Conservation (phyloP, 2,797 vertebrate genomes). For the Sardinella longiceps region DNA sequence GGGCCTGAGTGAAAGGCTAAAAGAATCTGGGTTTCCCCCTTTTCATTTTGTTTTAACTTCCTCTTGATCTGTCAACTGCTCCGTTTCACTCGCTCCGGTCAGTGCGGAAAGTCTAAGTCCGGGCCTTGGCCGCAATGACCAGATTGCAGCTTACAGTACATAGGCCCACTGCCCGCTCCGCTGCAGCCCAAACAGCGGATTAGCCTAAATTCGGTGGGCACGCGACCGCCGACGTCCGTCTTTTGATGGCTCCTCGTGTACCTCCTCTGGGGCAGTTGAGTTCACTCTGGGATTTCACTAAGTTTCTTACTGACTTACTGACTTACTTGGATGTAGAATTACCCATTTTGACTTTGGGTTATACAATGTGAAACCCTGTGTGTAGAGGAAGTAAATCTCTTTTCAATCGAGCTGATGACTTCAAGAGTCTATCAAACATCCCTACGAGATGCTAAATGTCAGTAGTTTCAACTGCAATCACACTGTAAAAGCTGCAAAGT, state of each 20-base stretch:
- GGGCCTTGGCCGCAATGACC: constrained; percentile 27
- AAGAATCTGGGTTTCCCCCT: neutral
- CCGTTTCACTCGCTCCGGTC: constrained; percentile 30
- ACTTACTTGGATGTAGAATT: constrained; percentile 9
- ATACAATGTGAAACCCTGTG: neutral
- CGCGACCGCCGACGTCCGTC: constrained; percentile 47
- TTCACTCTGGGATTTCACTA: neutral
- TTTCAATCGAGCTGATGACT: neutral
- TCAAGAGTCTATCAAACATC: neutral
- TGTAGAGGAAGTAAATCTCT: neutral
- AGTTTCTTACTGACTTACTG: neutral
- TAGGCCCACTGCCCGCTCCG: constrained; percentile 60
- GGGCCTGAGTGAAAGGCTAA: neutral
- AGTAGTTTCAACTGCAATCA: neutral
- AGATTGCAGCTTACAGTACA: constrained; percentile 51
- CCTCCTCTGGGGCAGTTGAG: neutral
- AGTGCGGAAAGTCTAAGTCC: constrained; percentile 35
- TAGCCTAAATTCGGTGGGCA: constrained; percentile 71
- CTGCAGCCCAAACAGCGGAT: constrained; percentile 63
- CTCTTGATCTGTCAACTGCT: constrained; percentile 14
- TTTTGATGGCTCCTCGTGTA: neutral
- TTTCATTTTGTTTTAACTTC: constrained; percentile 32
- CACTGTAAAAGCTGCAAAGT: neutral
- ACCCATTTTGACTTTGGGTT: neutral
- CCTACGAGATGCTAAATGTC: neutral